phyloP scores from a whole-genome alignment of 2,797 vertebrate species.

The Anniella stebbinsi region DNA sequence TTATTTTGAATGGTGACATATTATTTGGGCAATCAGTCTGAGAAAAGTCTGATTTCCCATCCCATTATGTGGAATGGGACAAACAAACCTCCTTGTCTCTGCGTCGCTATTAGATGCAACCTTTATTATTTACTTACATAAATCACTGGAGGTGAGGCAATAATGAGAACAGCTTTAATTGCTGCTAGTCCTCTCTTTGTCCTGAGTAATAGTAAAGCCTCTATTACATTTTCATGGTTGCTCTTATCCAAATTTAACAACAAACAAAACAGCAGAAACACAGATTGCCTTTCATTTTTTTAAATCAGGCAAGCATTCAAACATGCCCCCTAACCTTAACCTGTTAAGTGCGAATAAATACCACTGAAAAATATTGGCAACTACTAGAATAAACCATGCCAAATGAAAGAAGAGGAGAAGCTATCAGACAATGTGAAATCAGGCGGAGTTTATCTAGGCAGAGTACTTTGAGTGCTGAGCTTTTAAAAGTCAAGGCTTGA shows the following conservation, averaged over 20 bases:
- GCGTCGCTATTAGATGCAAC: not conserved
- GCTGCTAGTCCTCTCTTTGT: conserved; percentile 23
- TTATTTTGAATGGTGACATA: conserved; percentile 3
- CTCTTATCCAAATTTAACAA: not conserved
- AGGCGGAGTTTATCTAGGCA: too few relatives aligned
- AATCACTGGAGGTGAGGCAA: conserved; percentile 9
- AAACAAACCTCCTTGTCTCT: conserved; percentile 3
- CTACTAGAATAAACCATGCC: not conserved
- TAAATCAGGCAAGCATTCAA: not conserved
- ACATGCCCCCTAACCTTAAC: not conserved
- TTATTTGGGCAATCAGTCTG: conserved; percentile 19
- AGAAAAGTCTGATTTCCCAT: conserved; percentile 22
- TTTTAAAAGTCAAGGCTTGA: too few relatives aligned
- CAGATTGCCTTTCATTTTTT: not conserved
- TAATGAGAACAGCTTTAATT: conserved; percentile 11
- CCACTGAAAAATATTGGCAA: not conserved
- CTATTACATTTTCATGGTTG: conserved; percentile 7
- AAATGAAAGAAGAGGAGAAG: not conserved
- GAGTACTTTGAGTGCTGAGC: too few relatives aligned
- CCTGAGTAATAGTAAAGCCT: conserved; percentile 14
- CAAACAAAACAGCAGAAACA: not conserved
- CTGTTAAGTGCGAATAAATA: not conserved
- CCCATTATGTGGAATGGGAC: conserved; percentile 12
- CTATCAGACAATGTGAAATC: not conserved
- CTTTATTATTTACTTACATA: conserved; percentile 19